Evolutionary conservation across 2,888 invertebrate genomes (phyloP).

Genomic region (Microplitis manilae): DNA sequence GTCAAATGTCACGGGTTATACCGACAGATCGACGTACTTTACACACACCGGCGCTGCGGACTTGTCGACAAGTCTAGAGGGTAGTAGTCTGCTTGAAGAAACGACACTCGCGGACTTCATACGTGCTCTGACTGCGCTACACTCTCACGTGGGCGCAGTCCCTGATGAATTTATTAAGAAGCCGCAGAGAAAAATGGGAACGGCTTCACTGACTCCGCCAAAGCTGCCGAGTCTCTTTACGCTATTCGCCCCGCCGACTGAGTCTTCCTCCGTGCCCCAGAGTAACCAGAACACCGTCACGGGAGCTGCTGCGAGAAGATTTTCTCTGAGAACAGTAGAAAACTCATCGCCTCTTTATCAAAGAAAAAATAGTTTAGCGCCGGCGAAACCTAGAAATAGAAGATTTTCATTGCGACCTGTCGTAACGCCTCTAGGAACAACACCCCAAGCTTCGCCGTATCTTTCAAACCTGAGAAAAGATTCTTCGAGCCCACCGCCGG

Average conservation of each 20-base stretch:
- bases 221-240: constrained; percentile 72
- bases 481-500: constrained; percentile 38
- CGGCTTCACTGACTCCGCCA: constrained; percentile 73
- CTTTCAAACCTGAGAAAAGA: constrained; percentile 49
- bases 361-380: constrained; percentile 58
- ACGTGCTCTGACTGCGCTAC: constrained; percentile 82
- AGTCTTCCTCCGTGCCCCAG: constrained; percentile 47
- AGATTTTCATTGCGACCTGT: constrained; percentile 68
- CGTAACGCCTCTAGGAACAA: constrained; percentile 54
- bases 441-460: constrained; percentile 57
- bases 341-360: constrained; percentile 49
- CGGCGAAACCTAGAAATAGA: constrained; percentile 53
- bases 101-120: constrained; percentile 88
- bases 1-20: constrained; percentile 27
- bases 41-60: constrained; percentile 60
- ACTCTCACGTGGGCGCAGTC: constrained; percentile 71
- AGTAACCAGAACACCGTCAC: constrained; percentile 63
- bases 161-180: constrained; percentile 62
- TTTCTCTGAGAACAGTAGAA: constrained; percentile 60
- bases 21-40: constrained; percentile 62
- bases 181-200: constrained; percentile 74
- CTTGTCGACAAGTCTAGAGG: constrained; percentile 65
- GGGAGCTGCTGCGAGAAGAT: constrained; percentile 52
- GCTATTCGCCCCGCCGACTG: constrained; percentile 70
- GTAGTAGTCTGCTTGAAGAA: constrained; percentile 81